Evolutionary conservation across 2,888 invertebrate species (phyloP).

Genomic region (Galerucella nymphaeae): DNA sequence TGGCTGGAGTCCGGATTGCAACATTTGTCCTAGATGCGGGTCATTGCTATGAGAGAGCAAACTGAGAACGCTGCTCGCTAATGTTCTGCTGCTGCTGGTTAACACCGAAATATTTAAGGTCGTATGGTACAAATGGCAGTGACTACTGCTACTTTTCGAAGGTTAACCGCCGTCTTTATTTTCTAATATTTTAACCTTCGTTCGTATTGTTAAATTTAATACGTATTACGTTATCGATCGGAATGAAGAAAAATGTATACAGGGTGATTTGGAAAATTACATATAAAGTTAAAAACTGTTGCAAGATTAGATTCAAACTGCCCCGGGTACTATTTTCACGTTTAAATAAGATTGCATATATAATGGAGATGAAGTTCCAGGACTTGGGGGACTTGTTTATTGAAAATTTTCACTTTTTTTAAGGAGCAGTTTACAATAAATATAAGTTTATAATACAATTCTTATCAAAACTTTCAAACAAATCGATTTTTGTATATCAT

Average conservation of each 20-base stretch:
- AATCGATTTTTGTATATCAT: neutral
- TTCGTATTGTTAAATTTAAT: neutral
- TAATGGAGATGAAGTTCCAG: too few relatives aligned
- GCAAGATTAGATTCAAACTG: too few relatives aligned
- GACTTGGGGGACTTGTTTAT: too few relatives aligned
- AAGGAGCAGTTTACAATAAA: too few relatives aligned
- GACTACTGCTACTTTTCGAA: constrained; percentile 18
- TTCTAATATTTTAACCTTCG: constrained; percentile 7
- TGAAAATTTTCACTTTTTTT: too few relatives aligned
- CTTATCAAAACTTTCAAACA: neutral
- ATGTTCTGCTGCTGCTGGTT: constrained; percentile 42
- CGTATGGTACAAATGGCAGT: constrained; percentile 52
- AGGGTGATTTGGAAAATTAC: neutral
- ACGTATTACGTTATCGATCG: neutral
- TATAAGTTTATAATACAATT: too few relatives aligned
- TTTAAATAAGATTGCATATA: too few relatives aligned
- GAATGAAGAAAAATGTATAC: neutral
- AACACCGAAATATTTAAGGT: constrained; percentile 64
- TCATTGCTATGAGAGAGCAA: constrained; percentile 65
- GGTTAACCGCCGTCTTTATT: neutral
- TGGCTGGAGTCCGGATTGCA: constrained; percentile 56
- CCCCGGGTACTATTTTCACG: too few relatives aligned
- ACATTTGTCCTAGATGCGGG: constrained; percentile 66
- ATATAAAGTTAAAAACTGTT: too few relatives aligned
- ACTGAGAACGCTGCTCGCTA: constrained; percentile 57